Base-by-base conservation (phyloP, 2,888 invertebrate genomes). In the Pterostichus madidus region DNA sequence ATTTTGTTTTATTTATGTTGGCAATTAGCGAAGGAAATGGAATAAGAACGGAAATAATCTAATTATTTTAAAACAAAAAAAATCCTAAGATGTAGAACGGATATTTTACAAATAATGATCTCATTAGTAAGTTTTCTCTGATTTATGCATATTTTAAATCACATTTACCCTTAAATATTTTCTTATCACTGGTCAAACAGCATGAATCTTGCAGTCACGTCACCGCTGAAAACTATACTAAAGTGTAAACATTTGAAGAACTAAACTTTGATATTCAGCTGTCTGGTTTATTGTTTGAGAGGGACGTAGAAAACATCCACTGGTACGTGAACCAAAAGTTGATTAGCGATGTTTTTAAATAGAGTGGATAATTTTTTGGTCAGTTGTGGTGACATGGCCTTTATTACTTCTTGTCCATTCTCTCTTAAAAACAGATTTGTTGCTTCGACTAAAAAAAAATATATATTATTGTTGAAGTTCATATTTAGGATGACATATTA, bases 351-450 rank as follows among this genome's bases (percentile, higher is more conserved):
- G 83, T 91, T 91, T 84, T 92, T 91, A 87, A 94, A 94, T 61
- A 94, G 91, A 13, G 88, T 88, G 0, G 94, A 92, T 80, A 95
- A 88, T 88, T 94, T 94, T 86, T 91, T 92, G 85, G 93, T 92
- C 84, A 95, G 88, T 86, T 94, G 94, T 0, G 93, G 93, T 86
- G 93, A 92, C 94, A 95, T 95, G 5, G 92, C 92, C 86, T 93
- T 93, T 83, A 94, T 89, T 0, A 95, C 94, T 88, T 94, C 92
- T 83, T 93, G 92, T 0, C 94, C 94, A 86, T 94, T 94, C 86
- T 94, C 94, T 75, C 93, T 91, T 44, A 95, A 91, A 87, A 95
- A 95, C 71, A 94, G 90, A 87, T 95, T 95, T 6, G 93, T 94
- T 11, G 94, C 94, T 88, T 94, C 94, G 85, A 93, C 94, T 95